Evolutionary conservation across 2,113 vertebrate species (phyloP).

Genomic region (Scopus umbretta): DNA sequence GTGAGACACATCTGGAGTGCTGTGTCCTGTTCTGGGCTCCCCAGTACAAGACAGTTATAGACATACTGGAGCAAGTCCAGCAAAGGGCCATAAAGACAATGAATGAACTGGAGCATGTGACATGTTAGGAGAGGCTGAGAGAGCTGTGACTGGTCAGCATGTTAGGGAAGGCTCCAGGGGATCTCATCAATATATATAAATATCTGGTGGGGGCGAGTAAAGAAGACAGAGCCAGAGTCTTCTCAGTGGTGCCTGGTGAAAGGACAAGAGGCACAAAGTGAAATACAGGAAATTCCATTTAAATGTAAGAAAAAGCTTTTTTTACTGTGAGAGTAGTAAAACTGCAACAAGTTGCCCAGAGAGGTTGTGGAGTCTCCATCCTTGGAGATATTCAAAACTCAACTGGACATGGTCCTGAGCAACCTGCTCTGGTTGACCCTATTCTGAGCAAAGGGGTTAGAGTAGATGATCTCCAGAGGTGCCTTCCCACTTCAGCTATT

Average conservation of each 20-base stretch:
- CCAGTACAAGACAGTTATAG: neutral
- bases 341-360: neutral
- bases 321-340: neutral
- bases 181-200: neutral
- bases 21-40: neutral
- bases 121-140: neutral
- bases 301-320: neutral
- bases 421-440: neutral
- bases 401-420: neutral
- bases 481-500: neutral
- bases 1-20: neutral
- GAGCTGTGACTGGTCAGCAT: accelerated
- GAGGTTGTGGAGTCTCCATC: neutral
- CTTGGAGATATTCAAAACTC: neutral
- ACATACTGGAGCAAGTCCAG: neutral
- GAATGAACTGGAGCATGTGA: neutral
- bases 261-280: neutral
- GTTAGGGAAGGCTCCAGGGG: neutral
- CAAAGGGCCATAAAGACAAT: neutral
- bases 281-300: neutral
- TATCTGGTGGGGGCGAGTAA: neutral
- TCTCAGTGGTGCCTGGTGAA: neutral
- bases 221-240: neutral
- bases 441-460: neutral
- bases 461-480: neutral